Evolutionary conservation across 92 coral and sea anemone species (phyloP), one percentile per base, ranked within the genome.

Genomic region (Metridium senile): DNA sequence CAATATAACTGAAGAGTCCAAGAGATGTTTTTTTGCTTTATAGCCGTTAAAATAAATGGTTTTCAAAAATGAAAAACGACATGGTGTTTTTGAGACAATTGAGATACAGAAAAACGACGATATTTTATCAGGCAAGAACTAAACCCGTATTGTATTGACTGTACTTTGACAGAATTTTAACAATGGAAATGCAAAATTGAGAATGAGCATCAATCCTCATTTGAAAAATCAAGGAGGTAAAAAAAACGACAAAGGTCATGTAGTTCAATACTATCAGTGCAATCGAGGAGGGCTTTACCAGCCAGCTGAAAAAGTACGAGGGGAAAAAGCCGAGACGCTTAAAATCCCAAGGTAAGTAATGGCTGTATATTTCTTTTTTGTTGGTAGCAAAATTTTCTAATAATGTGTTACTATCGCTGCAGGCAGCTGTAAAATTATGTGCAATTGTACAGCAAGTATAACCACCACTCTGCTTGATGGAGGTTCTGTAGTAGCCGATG

Each of bases 361-460:
- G 21, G 45, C n/a, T 70, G n/a, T 9, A 28, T 19, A 22, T 54
- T 18, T 26, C 57, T 39, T 70, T 33, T 39, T 47, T 32, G 20
- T 54, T 70, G 16, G 52, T 3, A 47, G 62, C n/a, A 33, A 30
- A 1, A 11, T 32, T 19, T 39, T 70, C 54, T 33, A 39, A 35
- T 16, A 13, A 9, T 61, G 66, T 34, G 19, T 45, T 51, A 21
- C 53, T 30, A 13, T 43, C 68, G 18, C 29, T 81, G 33, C 66
- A 88, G 89, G 93, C 31, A 73, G 86, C 28, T 79, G 82, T 66
- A 88, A 81, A 84, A 84, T 88, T 22, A 33, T 46, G 20, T 62
- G 62, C 35, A 88, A 81, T 33, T 88, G 89, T 27, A 88, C 86
- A 21, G 76, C 86, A 33, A 80, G 83, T 21, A 75, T 84, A 66